Evolutionary conservation across 2,797 vertebrate species (phyloP).

Genomic region (Epinephelus awoara): DNA sequence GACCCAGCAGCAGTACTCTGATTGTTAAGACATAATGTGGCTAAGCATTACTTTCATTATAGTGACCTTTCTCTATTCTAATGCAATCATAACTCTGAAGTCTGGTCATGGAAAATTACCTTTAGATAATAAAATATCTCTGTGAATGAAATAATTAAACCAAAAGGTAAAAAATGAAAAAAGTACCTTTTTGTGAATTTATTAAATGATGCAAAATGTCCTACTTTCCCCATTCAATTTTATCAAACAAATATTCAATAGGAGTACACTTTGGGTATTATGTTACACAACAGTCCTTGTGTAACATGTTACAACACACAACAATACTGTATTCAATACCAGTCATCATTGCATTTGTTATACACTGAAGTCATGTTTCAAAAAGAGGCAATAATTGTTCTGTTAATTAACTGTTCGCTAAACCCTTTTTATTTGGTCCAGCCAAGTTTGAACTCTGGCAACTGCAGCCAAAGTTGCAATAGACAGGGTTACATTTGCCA

Average conservation of each 20-base stretch:
- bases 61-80: conserved; percentile 47
- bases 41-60: conserved; percentile 59
- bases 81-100: conserved; percentile 39
- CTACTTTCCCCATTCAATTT: conserved; percentile 14
- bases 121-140: conserved; percentile 41
- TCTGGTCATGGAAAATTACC: conserved; percentile 43
- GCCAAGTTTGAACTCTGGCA: conserved; percentile 4
- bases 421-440: not conserved
- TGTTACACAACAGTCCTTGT: not conserved
- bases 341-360: not conserved
- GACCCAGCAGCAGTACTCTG: conserved; percentile 23
- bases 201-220: conserved; percentile 23
- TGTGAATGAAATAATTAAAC: conserved; percentile 36
- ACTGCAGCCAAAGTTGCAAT: not conserved
- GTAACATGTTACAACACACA: not conserved
- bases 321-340: not conserved
- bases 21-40: conserved; percentile 57
- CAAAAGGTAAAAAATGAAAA: conserved; percentile 11
- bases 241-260: conserved; percentile 8
- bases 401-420: not conserved
- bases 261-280: conserved; percentile 1
- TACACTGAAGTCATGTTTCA: not conserved
- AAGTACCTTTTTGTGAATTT: conserved; percentile 21
- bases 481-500: not conserved
- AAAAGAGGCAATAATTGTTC: not conserved